Evolutionary conservation across 2,888 invertebrate genomes (phyloP).

Genomic region (Athripsodes cinereus): DNA sequence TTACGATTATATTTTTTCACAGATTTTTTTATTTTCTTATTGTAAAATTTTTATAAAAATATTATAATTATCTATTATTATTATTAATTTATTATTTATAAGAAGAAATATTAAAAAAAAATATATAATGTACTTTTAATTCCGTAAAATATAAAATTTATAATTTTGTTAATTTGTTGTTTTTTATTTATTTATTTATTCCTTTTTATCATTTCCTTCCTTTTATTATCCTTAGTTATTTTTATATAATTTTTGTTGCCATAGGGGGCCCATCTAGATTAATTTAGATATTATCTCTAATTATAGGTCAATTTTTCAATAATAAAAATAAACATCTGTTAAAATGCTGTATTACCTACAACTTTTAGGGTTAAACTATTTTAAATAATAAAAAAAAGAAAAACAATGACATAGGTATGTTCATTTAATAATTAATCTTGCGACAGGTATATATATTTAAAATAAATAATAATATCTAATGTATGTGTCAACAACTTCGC

Average conservation of each 20-base stretch:
- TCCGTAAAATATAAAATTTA: constrained; percentile 28
- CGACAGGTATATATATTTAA: no score
- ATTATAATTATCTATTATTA: no score
- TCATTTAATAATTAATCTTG: background rate
- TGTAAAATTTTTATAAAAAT: constrained; percentile 17
- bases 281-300: background rate
- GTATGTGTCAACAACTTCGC: constrained; percentile 16
- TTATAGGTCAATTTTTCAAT: constrained; percentile 3
- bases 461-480: background rate
- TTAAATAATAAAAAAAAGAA: background rate
- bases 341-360: constrained; percentile 17
- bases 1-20: constrained; percentile 35
- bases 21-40: constrained; percentile 34
- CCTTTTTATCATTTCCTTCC: background rate
- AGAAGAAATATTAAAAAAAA: background rate
- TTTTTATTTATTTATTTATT: constrained; percentile 19
- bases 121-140: constrained; percentile 7
- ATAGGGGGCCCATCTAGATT: background rate
- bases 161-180: constrained; percentile 26
- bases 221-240: background rate
- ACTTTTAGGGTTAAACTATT: constrained; percentile 7
- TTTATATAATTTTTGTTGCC: background rate
- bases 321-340: constrained; percentile 10
- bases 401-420: no score
- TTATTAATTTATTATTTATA: no score